Conservation (phyloP, 1,140 invertebrate genomes). For the Drosophila pachea region DNA sequence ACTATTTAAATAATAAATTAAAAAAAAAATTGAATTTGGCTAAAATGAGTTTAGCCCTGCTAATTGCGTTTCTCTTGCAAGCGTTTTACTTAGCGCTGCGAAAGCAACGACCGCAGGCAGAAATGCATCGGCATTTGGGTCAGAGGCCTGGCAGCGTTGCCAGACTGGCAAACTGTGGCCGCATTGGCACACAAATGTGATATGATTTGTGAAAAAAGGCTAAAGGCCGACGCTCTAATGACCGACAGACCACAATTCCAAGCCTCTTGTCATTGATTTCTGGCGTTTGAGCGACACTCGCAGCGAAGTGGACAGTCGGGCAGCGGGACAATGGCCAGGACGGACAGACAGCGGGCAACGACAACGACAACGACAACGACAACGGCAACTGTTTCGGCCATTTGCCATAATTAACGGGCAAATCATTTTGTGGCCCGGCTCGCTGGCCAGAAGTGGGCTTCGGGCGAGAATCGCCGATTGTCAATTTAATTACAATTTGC, state of each 20-base stretch:
- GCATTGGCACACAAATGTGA: slow-evolving; percentile 33
- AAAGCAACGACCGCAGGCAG: not conserved
- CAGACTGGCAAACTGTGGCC: slow-evolving; percentile 32
- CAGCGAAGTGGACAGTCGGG: slow-evolving; percentile 6
- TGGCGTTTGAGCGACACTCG: slow-evolving; percentile 22
- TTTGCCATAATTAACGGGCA: slow-evolving; percentile 62
- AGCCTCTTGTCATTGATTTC: slow-evolving; percentile 51
- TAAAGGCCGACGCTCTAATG: slow-evolving; percentile 31
- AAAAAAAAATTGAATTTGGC: too few relatives aligned
- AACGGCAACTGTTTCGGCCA: slow-evolving; percentile 20
- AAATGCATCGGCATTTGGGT: slow-evolving; percentile 31
- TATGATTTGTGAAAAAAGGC: slow-evolving; percentile 24
- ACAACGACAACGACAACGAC: not conserved
- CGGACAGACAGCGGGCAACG: not conserved
- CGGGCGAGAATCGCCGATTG: slow-evolving; percentile 32
- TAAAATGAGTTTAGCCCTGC: too few relatives aligned
- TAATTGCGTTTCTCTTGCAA: too few relatives aligned
- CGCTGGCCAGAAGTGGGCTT: not conserved
- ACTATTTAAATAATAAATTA: too few relatives aligned
- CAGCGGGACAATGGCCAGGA: not conserved
- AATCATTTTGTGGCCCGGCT: slow-evolving; percentile 38
- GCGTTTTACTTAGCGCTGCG: not conserved
- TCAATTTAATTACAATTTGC: slow-evolving; percentile 73
- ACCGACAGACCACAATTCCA: slow-evolving; percentile 54
- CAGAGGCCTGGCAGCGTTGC: slow-evolving; percentile 28